Conservation (phyloP, 2,113 vertebrate species). For the Nycticebus coucang region DNA sequence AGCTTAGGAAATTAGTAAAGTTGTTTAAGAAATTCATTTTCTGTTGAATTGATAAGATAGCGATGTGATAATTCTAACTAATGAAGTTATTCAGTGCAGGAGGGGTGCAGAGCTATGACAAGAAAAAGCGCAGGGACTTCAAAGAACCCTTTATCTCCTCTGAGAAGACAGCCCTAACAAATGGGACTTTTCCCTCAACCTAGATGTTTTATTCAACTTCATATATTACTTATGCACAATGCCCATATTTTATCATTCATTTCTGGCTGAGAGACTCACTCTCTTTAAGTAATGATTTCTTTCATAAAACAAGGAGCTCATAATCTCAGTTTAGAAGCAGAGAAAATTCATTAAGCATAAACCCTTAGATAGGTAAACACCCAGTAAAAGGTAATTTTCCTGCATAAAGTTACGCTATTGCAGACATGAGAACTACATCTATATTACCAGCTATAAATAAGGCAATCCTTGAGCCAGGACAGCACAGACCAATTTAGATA, state of each 20-base stretch:
- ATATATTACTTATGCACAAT: not conserved
- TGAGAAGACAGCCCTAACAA: not conserved
- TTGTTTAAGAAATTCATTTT: conserved; percentile 59
- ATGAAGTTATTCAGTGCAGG: conserved; percentile 48
- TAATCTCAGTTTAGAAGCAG: not conserved
- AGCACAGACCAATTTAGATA: not conserved
- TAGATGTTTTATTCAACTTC: not conserved
- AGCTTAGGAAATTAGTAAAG: conserved; percentile 74
- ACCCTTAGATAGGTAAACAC: not conserved
- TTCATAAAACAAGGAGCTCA: not conserved
- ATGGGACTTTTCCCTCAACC: not conserved
- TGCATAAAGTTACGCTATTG: not conserved
- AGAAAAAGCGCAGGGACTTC: not conserved
- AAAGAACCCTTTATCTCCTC: not conserved
- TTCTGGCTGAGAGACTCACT: not conserved
- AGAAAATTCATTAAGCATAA: not conserved
- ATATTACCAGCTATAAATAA: not conserved
- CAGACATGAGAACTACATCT: not conserved
- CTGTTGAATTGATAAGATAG: conserved; percentile 50
- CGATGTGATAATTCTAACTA: conserved; percentile 71
- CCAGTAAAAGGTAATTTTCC: not conserved
- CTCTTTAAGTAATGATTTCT: not conserved
- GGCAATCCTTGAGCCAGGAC: not conserved
- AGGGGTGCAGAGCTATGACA: not conserved
- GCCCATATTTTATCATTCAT: not conserved